phyloP scores from a whole-genome alignment of 23 tunicate genomes.

The Halocynthia roretzi region DNA sequence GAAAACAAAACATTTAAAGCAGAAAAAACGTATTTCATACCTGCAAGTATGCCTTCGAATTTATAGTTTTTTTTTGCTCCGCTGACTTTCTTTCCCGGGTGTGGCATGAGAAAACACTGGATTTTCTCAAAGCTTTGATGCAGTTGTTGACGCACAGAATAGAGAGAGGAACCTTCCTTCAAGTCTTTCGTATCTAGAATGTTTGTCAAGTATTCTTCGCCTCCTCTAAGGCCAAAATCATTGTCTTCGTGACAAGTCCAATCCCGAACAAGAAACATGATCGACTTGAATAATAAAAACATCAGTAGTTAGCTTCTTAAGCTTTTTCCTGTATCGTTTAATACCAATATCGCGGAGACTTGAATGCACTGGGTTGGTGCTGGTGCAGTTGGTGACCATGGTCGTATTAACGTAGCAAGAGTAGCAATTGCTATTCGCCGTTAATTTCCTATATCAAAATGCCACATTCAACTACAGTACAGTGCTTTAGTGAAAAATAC shows the following conservation, averaged over 20 bases:
- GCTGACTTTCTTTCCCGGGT: conserved; percentile 6
- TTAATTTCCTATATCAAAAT: no score
- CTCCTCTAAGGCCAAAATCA: background rate
- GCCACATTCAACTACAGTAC: no score
- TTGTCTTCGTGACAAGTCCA: background rate
- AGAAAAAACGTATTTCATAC: background rate
- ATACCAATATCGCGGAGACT: no score
- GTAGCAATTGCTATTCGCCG: no score
- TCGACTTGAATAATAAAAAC: no score
- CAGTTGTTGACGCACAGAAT: conserved; percentile 2
- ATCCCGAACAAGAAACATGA: conserved; percentile 7
- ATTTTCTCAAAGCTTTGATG: background rate
- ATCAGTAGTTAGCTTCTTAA: no score
- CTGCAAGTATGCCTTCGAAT: background rate
- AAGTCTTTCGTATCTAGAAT: background rate
- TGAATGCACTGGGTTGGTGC: no score
- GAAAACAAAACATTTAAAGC: no score
- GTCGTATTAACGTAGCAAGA: no score
- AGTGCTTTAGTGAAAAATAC: no score
- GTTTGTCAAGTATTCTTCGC: conserved; percentile 1
- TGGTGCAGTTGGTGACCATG: no score
- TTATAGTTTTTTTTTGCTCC: background rate
- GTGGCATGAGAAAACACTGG: conserved; percentile 5
- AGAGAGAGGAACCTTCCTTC: background rate
- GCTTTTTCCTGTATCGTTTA: no score